phyloP scores from a whole-genome alignment of 2,797 vertebrate species.

The Poecilia wingei region DNA sequence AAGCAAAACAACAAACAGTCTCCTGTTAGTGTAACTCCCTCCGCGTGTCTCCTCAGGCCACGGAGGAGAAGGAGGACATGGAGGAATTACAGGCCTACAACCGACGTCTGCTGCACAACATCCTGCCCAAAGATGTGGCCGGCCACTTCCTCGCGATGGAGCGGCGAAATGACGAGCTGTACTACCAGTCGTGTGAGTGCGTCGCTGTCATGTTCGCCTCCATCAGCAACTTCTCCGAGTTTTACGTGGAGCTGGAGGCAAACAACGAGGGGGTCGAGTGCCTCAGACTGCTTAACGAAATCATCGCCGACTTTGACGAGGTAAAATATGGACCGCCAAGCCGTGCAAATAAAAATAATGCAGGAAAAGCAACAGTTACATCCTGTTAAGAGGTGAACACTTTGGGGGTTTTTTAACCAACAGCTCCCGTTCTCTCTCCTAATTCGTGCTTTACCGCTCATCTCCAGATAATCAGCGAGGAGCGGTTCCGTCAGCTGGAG shows the following conservation, averaged over 20 bases:
- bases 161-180: constrained; percentile 92
- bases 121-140: constrained; percentile 95
- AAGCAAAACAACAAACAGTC: constrained; percentile 1
- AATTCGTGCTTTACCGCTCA: not conserved
- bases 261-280: constrained; percentile 98
- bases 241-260: constrained; percentile 97
- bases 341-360: not conserved
- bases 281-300: constrained; percentile 94
- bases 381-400: not conserved
- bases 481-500: constrained; percentile 92
- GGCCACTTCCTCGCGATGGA: constrained; percentile 93
- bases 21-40: constrained; percentile 9
- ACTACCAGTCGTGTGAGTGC: constrained; percentile 97
- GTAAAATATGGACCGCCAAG: constrained; percentile 60
- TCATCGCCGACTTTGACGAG: constrained; percentile 98
- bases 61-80: constrained; percentile 98
- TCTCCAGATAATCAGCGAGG: constrained; percentile 93
- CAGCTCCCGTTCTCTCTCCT: constrained; percentile 5
- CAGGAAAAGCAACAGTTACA: constrained; percentile 4
- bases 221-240: constrained; percentile 98
- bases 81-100: constrained; percentile 98
- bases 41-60: constrained; percentile 82
- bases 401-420: constrained; percentile 8
- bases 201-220: constrained; percentile 98
- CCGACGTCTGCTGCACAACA: constrained; percentile 94